A percentile compares a stretch with the other conserved stretches of the same genome.
phyloP scores from a whole-genome alignment of 2,113 vertebrate species.

The Dipodomys spectabilis region DNA sequence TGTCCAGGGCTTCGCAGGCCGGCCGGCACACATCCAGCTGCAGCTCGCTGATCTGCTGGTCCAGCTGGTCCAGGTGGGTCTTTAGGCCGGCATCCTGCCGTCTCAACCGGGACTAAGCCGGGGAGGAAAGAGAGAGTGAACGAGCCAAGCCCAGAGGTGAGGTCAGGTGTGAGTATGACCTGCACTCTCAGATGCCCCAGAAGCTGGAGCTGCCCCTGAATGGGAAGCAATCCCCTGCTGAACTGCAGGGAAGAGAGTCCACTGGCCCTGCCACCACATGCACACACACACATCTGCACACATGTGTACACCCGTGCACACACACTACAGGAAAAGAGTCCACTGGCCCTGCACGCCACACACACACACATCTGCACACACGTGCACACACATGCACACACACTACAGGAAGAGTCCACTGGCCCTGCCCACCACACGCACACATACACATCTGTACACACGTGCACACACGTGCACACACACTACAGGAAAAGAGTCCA shows the following conservation, averaged over 20 bases:
- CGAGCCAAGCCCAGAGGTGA: neutral
- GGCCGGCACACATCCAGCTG: constrained; percentile 91
- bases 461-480: too few relatives aligned
- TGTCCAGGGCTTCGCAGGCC: constrained; percentile 91
- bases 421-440: too few relatives aligned
- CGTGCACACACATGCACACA: neutral
- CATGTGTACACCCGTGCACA: too few relatives aligned
- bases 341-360: neutral
- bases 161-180: accelerated
- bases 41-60: constrained; percentile 93
- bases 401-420: too few relatives aligned
- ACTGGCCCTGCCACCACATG: too few relatives aligned
- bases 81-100: constrained; percentile 94
- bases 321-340: too few relatives aligned
- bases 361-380: neutral
- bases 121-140: neutral
- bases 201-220: neutral
- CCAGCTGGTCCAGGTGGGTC: constrained; percentile 94
- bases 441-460: too few relatives aligned
- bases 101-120: constrained; percentile 89
- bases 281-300: too few relatives aligned
- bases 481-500: too few relatives aligned
- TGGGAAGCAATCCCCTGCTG: accelerated
- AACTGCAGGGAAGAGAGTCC: accelerated
- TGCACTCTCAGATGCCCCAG: too few relatives aligned